Evolutionary conservation across 1,140 invertebrate species (phyloP).

Genomic region (Oppia nitens): DNA sequence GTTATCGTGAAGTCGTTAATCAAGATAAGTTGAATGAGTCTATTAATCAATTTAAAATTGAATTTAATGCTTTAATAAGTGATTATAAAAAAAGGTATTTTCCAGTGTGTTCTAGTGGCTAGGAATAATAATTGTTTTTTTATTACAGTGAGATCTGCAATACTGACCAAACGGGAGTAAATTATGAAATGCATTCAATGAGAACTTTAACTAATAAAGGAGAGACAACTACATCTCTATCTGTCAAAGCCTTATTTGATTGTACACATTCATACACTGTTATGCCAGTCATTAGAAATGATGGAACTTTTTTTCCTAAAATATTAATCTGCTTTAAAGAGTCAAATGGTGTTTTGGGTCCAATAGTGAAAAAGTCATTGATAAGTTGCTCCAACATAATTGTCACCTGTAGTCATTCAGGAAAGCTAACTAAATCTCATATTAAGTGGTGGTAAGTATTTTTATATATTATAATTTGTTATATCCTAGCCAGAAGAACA

Average conservation of each 20-base stretch:
- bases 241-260: neutral
- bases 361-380: neutral
- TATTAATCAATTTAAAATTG: neutral
- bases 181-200: neutral
- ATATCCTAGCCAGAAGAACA: neutral
- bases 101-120: neutral
- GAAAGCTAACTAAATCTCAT: neutral
- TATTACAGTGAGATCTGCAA: neutral
- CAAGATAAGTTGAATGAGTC: neutral
- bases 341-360: neutral
- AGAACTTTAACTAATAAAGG: neutral
- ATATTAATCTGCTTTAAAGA: constrained; percentile 1
- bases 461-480: no score
- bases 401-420: neutral
- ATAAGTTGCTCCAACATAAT: neutral
- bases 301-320: neutral
- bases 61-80: neutral
- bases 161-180: neutral
- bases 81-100: neutral
- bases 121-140: neutral
- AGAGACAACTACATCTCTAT: neutral
- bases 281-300: neutral
- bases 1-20: neutral
- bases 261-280: constrained; percentile 6
- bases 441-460: neutral